These are phyloP conservation scores for Falco punctatus DNA, from an alignment of 2,113 vertebrate species.

Conservation along the genomic window DNA sequence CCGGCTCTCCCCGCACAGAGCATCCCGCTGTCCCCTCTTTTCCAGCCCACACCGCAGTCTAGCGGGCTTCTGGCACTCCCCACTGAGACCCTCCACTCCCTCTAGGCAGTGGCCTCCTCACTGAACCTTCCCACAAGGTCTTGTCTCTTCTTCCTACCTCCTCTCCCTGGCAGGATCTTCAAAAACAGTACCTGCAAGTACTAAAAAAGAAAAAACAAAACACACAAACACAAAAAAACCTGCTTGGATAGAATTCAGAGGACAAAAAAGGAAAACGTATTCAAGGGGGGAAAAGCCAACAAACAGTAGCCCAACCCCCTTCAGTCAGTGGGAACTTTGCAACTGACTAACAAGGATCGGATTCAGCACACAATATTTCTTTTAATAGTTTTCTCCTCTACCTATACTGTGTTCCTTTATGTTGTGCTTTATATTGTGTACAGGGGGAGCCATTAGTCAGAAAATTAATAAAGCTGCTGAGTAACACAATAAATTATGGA, in stretches of 20 bases:
- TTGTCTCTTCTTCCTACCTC: neutral
- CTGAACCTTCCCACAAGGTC: neutral
- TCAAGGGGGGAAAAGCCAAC: neutral
- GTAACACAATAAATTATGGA: neutral
- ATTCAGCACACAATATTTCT: neutral
- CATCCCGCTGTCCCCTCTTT: neutral
- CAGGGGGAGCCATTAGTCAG: neutral
- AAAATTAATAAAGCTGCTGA: slow-evolving; percentile 4
- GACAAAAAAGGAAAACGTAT: neutral
- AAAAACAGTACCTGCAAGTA: neutral
- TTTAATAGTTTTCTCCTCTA: neutral
- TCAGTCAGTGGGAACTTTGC: neutral
- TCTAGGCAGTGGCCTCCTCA: neutral
- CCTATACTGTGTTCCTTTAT: neutral
- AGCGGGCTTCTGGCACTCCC: neutral
- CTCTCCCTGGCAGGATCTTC: neutral
- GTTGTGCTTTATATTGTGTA: neutral
- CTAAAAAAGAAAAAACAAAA: neutral
- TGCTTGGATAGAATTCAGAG: neutral
- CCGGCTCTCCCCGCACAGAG: neutral
- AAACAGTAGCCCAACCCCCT: neutral
- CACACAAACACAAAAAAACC: neutral
- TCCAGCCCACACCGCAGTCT: neutral
- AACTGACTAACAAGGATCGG: neutral
- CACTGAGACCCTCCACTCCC: neutral